These are phyloP conservation scores for Philonicus albiceps DNA, from an alignment of 2,888 invertebrate genomes.

Conservation along the genomic window DNA sequence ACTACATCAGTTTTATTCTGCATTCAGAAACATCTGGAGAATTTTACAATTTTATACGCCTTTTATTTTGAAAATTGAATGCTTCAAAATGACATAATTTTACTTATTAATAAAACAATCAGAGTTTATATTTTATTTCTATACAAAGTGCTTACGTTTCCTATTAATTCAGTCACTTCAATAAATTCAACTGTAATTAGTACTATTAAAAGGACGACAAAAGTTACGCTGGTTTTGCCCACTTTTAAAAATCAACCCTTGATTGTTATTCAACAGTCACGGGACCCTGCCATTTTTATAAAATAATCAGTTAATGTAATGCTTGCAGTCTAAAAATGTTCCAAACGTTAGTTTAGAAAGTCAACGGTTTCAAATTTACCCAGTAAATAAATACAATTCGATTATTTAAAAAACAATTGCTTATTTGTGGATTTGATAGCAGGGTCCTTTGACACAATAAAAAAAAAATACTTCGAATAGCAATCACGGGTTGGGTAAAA, in stretches of 20 bases:
- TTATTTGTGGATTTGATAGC: not conserved
- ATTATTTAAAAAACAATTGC: not conserved
- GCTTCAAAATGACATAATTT: not conserved
- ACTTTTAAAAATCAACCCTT: not conserved
- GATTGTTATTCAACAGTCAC: not conserved
- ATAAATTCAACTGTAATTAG: not conserved
- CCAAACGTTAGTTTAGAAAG: not conserved
- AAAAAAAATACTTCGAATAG: not conserved
- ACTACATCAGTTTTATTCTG: constrained; percentile 15
- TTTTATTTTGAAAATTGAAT: not conserved
- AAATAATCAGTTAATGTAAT: not conserved
- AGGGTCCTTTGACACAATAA: not conserved
- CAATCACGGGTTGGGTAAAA: not conserved
- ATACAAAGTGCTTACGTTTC: constrained; percentile 19
- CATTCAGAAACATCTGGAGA: constrained; percentile 27
- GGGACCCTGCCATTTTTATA: not conserved
- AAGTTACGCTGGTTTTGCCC: not conserved
- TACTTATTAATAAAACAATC: constrained; percentile 2
- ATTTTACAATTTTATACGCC: constrained; percentile 8
- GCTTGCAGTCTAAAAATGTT: not conserved
- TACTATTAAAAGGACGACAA: not conserved
- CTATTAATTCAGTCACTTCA: constrained; percentile 3
- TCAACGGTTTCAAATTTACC: not conserved
- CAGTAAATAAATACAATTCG: not conserved
- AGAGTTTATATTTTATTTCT: not conserved